Evolutionary conservation across 1,140 invertebrate genomes (phyloP).

Genomic region (Diprion similis): DNA sequence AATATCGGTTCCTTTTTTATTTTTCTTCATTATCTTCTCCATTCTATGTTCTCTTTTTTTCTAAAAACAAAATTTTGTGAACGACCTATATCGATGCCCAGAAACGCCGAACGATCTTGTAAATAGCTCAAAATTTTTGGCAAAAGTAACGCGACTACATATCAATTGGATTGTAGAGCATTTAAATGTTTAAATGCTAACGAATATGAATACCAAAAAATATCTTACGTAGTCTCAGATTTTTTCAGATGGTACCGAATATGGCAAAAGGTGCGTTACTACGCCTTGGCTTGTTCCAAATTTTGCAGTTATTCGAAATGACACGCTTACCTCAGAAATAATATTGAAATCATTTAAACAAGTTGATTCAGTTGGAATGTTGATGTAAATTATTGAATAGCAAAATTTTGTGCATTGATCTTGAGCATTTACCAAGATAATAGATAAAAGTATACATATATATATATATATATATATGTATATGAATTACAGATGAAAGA

Average conservation of each 20-base stretch:
- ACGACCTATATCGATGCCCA: background rate
- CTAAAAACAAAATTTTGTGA: background rate
- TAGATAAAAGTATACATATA: too few species aligned
- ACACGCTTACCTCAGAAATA: background rate
- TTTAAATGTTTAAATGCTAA: background rate
- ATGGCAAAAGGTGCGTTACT: too few species aligned
- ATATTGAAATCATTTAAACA: background rate
- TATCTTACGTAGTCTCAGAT: too few species aligned
- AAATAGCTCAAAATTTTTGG: constrained; percentile 1
- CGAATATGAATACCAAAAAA: background rate
- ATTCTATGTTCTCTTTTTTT: background rate
- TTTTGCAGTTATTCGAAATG: background rate
- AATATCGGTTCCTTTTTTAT: background rate
- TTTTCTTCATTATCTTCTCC: background rate
- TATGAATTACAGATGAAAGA: background rate
- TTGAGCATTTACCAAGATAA: background rate
- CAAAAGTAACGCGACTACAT: constrained; percentile 3
- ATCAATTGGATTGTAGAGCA: constrained; percentile 5
- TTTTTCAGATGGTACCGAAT: too few species aligned
- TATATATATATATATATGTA: too few species aligned
- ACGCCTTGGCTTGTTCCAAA: too few species aligned
- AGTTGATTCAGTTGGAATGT: background rate
- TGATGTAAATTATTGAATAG: background rate
- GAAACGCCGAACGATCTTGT: background rate
- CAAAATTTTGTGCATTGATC: constrained; percentile 6